These are phyloP conservation scores for Megaustenia siamemsis DNA, from an alignment of 2,888 invertebrate species.

Conservation along the genomic window DNA sequence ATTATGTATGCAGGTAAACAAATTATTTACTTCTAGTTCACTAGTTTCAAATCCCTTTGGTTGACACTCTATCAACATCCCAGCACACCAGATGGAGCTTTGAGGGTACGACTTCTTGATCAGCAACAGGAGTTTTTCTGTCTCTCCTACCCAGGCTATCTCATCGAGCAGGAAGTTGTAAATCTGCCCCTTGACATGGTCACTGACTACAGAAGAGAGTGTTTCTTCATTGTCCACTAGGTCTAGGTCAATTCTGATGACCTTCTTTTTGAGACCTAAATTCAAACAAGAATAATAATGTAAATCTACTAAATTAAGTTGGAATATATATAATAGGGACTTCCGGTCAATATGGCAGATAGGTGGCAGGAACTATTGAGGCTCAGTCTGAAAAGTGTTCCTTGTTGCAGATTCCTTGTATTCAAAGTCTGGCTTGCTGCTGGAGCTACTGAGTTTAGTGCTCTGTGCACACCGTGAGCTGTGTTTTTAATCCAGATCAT, in stretches of 20 bases:
- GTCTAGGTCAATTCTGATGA: slow-evolving; percentile 25
- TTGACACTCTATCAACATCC: slow-evolving; percentile 39
- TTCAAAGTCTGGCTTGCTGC: too few relatives aligned
- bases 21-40: background rate
- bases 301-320: too few relatives aligned
- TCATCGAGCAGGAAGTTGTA: slow-evolving; percentile 38
- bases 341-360: too few relatives aligned
- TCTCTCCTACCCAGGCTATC: slow-evolving; percentile 41
- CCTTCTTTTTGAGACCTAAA: slow-evolving; percentile 28
- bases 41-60: slow-evolving; percentile 36
- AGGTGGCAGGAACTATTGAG: too few relatives aligned
- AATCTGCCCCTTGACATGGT: background rate
- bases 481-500: too few relatives aligned
- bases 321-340: too few relatives aligned
- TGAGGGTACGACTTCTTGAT: slow-evolving; percentile 21
- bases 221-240: background rate
- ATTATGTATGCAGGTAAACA: too few relatives aligned
- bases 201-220: background rate
- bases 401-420: too few relatives aligned
- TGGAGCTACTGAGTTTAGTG: too few relatives aligned
- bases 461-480: too few relatives aligned
- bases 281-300: background rate
- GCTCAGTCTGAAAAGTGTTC: too few relatives aligned
- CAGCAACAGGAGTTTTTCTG: slow-evolving; percentile 9
- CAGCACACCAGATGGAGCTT: slow-evolving; percentile 47